Conservation (phyloP, 2,888 invertebrate species). For the Platerodrilus igneus region DNA sequence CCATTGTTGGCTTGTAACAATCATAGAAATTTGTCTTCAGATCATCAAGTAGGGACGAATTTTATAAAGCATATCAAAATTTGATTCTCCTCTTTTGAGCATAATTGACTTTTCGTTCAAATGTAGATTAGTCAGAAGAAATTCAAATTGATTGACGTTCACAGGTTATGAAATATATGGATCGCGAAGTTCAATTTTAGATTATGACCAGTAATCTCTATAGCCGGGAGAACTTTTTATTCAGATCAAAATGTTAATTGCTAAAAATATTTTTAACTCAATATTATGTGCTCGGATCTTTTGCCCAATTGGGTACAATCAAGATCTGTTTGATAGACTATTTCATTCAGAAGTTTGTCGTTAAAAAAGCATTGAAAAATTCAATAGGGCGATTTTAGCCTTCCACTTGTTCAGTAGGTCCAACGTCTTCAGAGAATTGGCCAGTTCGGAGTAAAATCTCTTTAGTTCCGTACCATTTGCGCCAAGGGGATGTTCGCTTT, state of each 20-base stretch:
- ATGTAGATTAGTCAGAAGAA: constrained; percentile 23
- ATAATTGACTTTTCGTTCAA: constrained; percentile 24
- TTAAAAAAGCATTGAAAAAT: background rate
- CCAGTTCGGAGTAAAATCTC: no score
- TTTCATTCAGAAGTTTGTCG: background rate
- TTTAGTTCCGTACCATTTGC: no score
- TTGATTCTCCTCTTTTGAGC: constrained; percentile 12
- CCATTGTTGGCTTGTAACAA: constrained; percentile 12
- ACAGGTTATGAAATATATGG: no score
- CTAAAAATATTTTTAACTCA: constrained; percentile 18
- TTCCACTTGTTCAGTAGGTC: no score
- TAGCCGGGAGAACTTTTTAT: constrained; percentile 23
- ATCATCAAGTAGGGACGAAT: constrained; percentile 17
- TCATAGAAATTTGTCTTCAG: constrained; percentile 14
- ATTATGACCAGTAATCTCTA: constrained; percentile 24
- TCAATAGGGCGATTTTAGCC: no score
- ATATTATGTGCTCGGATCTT: background rate
- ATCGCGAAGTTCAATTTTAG: constrained; percentile 17
- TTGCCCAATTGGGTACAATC: background rate
- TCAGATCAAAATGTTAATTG: constrained; percentile 26
- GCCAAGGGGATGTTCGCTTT: no score
- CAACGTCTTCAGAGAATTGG: no score
- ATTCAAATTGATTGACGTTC: constrained; percentile 24
- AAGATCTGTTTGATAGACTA: background rate
- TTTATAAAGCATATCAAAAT: constrained; percentile 28